Percentiles rank a stretch among this genome's conserved stretches.
Evolutionary conservation across 2,113 vertebrate genomes (phyloP).

Genomic region (Hemiscyllium ocellatum): DNA sequence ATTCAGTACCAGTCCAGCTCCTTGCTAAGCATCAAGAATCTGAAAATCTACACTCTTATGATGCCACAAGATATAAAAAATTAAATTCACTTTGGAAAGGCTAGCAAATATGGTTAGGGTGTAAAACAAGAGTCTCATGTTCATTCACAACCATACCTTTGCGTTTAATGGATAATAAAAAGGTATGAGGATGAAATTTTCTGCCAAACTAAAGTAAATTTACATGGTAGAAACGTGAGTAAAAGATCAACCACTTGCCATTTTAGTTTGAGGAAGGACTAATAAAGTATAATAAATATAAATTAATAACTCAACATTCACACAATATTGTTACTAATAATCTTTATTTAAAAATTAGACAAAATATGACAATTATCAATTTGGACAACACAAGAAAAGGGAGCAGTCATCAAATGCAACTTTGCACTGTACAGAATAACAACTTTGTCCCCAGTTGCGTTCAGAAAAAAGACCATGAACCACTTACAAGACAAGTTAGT

Average conservation of each 20-base stretch:
- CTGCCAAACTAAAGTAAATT: background rate
- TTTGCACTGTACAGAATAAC: background rate
- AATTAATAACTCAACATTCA: background rate
- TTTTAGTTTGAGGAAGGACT: background rate
- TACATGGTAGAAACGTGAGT: background rate
- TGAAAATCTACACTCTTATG: too few relatives aligned
- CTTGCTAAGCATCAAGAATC: background rate
- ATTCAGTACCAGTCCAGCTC: background rate
- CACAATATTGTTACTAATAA: background rate
- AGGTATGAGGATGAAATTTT: background rate
- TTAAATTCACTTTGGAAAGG: background rate
- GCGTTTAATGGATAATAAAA: background rate
- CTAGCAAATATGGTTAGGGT: background rate
- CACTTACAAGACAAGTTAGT: background rate
- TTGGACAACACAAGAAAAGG: background rate
- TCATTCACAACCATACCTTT: background rate
- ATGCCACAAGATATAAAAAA: background rate
- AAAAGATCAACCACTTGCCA: background rate
- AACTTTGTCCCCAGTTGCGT: background rate
- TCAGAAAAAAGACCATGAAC: background rate
- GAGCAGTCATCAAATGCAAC: constrained; percentile 7
- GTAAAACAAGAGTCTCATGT: background rate
- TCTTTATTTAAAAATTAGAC: constrained; percentile 17
- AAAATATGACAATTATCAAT: background rate
- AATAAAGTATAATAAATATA: background rate